Conservation (phyloP, 1,140 invertebrate species). For the Sogatella furcifera region DNA sequence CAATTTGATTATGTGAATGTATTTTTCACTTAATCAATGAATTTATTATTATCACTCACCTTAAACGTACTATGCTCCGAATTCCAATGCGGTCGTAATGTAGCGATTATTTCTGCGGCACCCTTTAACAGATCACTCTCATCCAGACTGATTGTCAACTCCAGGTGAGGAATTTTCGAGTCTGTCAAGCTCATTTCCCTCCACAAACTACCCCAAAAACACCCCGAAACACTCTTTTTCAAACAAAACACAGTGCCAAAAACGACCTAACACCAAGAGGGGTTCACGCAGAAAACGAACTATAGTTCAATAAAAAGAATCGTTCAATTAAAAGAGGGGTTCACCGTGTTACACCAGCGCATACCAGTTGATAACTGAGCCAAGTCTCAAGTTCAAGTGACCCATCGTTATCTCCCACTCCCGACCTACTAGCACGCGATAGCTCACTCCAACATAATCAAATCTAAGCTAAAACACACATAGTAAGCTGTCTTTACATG, state of each 20-base stretch:
- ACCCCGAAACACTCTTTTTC: too few species aligned
- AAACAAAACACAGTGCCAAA: too few species aligned
- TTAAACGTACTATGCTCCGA: not conserved
- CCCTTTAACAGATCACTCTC: not conserved
- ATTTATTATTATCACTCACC: too few species aligned
- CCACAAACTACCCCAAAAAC: not conserved
- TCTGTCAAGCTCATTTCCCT: not conserved
- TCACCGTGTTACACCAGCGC: not conserved
- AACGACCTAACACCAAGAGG: too few species aligned
- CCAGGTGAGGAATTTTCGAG: constrained; percentile 1
- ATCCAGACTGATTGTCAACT: not conserved
- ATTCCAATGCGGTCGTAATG: not conserved
- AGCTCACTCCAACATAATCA: too few species aligned
- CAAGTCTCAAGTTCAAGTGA: not conserved
- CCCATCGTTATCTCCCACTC: not conserved
- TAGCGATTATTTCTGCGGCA: not conserved
- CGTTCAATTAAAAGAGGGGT: too few species aligned
- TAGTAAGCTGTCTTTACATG: too few species aligned
- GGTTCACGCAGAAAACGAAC: too few species aligned
- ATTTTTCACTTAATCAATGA: too few species aligned
- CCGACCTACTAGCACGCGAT: not conserved
- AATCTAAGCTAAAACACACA: too few species aligned
- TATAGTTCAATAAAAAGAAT: too few species aligned
- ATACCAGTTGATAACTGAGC: not conserved
- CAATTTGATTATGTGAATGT: too few species aligned